Evolutionary conservation across 2,888 invertebrate species (phyloP).

Genomic region (Thera britannica): DNA sequence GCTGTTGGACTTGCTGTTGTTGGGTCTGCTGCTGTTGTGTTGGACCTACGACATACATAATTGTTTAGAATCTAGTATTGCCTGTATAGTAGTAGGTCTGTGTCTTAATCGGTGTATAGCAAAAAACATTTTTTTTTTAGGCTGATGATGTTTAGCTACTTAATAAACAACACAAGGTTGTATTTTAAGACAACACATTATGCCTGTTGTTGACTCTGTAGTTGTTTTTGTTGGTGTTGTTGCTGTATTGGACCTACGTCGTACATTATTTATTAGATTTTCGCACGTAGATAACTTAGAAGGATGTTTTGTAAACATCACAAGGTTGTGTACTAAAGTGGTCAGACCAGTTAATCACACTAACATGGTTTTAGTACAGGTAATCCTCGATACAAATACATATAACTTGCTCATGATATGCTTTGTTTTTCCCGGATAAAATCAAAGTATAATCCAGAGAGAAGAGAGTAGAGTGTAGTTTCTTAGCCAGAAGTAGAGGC

Average conservation of each 20-base stretch:
- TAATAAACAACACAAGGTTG: too few relatives aligned
- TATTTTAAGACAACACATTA: too few relatives aligned
- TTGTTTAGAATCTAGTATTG: not conserved
- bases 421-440: too few relatives aligned
- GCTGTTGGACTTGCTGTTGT: slow-evolving; percentile 52
- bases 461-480: too few relatives aligned
- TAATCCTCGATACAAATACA: not conserved
- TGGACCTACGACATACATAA: slow-evolving; percentile 20
- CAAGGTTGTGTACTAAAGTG: not conserved
- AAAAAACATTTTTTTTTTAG: too few relatives aligned
- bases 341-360: not conserved
- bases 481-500: too few relatives aligned
- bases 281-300: not conserved
- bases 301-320: not conserved
- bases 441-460: too few relatives aligned
- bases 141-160: too few relatives aligned
- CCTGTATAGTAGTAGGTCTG: too few relatives aligned
- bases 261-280: not conserved
- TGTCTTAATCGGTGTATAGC: too few relatives aligned
- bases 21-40: slow-evolving; percentile 38
- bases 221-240: not conserved
- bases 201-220: too few relatives aligned
- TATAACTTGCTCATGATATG: too few relatives aligned
- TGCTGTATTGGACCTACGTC: not conserved
- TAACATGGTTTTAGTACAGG: not conserved